These are phyloP conservation scores for Drosophila buzzatii DNA, from an alignment of 2,888 invertebrate genomes.

Conservation along the genomic window DNA sequence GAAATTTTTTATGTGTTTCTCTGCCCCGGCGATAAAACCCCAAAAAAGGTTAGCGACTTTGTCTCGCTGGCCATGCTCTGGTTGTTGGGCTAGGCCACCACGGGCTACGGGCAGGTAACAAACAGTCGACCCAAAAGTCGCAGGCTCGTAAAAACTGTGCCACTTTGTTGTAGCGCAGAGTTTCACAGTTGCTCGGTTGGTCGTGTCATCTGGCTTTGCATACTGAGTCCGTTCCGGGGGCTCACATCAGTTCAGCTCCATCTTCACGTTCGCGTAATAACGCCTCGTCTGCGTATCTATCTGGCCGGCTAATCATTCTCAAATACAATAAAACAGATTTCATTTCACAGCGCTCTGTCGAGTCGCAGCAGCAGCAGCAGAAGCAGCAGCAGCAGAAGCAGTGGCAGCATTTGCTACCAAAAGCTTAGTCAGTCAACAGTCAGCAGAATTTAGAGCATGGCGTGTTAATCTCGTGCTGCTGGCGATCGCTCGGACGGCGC, in stretches of 20 bases:
- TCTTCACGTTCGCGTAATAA: conserved; percentile 61
- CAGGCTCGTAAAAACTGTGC: conserved; percentile 68
- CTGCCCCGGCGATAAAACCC: conserved; percentile 58
- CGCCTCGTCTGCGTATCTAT: conserved; percentile 69
- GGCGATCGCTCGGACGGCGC: conserved; percentile 49
- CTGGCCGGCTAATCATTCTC: conserved; percentile 72
- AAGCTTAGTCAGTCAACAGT: conserved; percentile 73
- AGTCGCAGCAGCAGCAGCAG: conserved; percentile 26
- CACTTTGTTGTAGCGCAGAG: conserved; percentile 50
- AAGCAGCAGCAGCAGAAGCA: conserved; percentile 14
- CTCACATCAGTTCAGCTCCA: conserved; percentile 30
- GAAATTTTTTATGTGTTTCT: conserved; percentile 41
- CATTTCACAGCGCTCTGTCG: conserved; percentile 43
- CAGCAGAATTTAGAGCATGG: conserved; percentile 54
- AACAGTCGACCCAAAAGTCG: conserved; percentile 51
- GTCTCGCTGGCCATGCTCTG: conserved; percentile 51
- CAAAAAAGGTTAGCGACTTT: conserved; percentile 78
- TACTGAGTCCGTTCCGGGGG: conserved; percentile 26
- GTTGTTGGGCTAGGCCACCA: conserved; percentile 72
- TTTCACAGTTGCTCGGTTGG: conserved; percentile 19
- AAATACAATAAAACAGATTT: conserved; percentile 77
- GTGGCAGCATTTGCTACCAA: conserved; percentile 66
- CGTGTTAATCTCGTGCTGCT: conserved; percentile 69
- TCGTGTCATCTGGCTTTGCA: conserved; percentile 48
- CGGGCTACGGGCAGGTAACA: conserved; percentile 47